phyloP scores from a whole-genome alignment of 2,888 invertebrate genomes.

The Meandrusa payeni region DNA sequence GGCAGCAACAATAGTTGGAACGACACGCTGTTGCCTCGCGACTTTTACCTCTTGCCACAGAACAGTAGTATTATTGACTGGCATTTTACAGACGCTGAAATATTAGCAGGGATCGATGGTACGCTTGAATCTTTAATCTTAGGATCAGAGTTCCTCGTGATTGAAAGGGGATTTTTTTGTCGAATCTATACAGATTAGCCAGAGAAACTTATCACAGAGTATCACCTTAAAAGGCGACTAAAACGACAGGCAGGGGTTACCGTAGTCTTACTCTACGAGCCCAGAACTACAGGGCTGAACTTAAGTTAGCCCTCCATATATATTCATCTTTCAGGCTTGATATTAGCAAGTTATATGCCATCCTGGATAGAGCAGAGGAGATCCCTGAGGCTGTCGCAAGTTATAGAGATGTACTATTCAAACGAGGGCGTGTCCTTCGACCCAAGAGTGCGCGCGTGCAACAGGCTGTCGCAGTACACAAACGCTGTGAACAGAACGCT shows the following conservation, averaged over 20 bases:
- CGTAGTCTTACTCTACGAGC: no score
- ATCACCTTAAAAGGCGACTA: no score
- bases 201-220: no score
- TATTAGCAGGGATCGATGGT: conserved; percentile 86
- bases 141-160: no score
- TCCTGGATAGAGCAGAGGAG: conserved; percentile 74
- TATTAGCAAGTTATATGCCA: conserved; percentile 73
- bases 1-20: conserved; percentile 84
- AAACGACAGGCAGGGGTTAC: no score
- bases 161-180: no score
- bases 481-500: conserved; percentile 57
- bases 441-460: conserved; percentile 78
- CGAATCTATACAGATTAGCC: no score
- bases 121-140: no score
- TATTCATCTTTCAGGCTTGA: conserved; percentile 72
- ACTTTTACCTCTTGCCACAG: conserved; percentile 75
- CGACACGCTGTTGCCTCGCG: conserved; percentile 80
- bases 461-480: conserved; percentile 69
- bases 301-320: no score
- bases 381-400: conserved; percentile 80
- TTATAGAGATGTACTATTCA: conserved; percentile 86
- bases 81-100: conserved; percentile 85
- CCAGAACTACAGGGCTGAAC: no score
- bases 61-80: conserved; percentile 68
- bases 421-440: conserved; percentile 81